phyloP scores from a whole-genome alignment of 2,113 vertebrate genomes.

The Nibea albiflora region DNA sequence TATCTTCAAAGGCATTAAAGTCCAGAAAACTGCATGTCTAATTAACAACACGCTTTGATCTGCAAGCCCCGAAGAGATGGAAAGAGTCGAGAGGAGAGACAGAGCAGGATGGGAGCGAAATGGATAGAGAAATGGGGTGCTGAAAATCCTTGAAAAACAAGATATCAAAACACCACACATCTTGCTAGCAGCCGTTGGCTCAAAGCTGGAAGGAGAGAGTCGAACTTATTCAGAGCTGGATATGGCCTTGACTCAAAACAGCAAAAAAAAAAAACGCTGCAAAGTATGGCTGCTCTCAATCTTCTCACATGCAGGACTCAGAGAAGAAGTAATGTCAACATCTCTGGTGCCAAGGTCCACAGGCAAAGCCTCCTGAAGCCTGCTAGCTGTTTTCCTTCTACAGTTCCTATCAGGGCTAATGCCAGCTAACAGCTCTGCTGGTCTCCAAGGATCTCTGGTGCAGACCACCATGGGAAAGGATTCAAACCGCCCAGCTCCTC shows the following conservation, averaged over 20 bases:
- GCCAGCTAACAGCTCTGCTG: constrained; percentile 34
- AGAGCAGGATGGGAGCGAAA: constrained; percentile 19
- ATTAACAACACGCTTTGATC: constrained; percentile 69
- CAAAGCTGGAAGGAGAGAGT: constrained; percentile 15
- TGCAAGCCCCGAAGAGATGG: constrained; percentile 43
- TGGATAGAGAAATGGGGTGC: constrained; percentile 35
- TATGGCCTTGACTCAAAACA: constrained; percentile 33
- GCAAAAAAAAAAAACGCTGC: background rate
- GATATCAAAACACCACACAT: constrained; percentile 58
- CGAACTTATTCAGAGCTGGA: constrained; percentile 2
- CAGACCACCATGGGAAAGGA: constrained; percentile 24
- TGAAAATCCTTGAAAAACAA: constrained; percentile 58
- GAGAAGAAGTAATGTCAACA: constrained; percentile 51
- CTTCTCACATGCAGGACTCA: constrained; percentile 43
- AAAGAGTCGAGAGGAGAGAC: constrained; percentile 17
- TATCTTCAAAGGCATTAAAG: constrained; percentile 60
- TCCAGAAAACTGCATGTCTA: constrained; percentile 59
- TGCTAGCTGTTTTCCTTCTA: constrained; percentile 37
- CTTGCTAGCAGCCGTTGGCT: constrained; percentile 44
- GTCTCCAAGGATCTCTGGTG: constrained; percentile 38
- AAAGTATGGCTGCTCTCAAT: constrained; percentile 43
- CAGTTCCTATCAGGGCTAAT: constrained; percentile 22
- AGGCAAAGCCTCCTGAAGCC: constrained; percentile 31
- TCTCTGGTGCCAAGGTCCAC: constrained; percentile 48
- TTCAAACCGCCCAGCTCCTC: constrained; percentile 18